Conservation (phyloP, 2,888 invertebrate species). For the Parnassius orleans region DNA sequence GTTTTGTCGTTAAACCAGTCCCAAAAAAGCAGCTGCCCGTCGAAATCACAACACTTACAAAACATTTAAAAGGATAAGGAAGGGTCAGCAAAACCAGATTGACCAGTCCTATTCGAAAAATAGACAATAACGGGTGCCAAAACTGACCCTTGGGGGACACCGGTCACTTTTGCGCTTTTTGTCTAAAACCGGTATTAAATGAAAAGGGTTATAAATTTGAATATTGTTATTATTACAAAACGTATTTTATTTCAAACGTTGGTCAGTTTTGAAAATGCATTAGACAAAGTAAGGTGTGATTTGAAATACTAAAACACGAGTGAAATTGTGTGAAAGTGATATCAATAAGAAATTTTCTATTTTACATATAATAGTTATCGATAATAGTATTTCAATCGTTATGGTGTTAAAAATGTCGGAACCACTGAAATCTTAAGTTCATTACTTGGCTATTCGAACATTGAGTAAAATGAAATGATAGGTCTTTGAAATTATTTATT, state of each 20-base stretch:
- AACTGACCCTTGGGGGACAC: conserved; percentile 72
- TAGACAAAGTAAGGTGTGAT: conserved; percentile 47
- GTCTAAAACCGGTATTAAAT: conserved; percentile 62
- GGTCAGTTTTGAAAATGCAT: conserved; percentile 65
- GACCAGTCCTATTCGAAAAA: conserved; percentile 71
- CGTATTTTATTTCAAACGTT: conserved; percentile 41
- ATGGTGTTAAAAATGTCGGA: no score
- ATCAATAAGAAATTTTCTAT: no score
- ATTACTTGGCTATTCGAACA: no score
- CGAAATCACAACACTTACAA: conserved; percentile 51
- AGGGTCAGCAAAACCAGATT: conserved; percentile 77
- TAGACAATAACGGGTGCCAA: conserved; percentile 63
- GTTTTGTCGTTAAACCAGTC: conserved; percentile 55
- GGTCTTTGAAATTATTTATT: no score
- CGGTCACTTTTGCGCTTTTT: conserved; percentile 64
- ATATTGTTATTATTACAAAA: conserved; percentile 52
- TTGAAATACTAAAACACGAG: conserved; percentile 32
- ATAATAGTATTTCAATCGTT: no score
- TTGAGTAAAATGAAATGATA: no score
- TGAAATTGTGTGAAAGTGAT: conserved; percentile 20
- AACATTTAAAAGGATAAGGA: conserved; percentile 66
- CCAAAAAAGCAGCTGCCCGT: conserved; percentile 58
- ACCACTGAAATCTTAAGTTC: no score
- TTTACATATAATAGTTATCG: no score
- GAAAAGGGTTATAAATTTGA: conserved; percentile 55